phyloP scores from a whole-genome alignment of 2,888 invertebrate species.

The Drosophila borealis region DNA sequence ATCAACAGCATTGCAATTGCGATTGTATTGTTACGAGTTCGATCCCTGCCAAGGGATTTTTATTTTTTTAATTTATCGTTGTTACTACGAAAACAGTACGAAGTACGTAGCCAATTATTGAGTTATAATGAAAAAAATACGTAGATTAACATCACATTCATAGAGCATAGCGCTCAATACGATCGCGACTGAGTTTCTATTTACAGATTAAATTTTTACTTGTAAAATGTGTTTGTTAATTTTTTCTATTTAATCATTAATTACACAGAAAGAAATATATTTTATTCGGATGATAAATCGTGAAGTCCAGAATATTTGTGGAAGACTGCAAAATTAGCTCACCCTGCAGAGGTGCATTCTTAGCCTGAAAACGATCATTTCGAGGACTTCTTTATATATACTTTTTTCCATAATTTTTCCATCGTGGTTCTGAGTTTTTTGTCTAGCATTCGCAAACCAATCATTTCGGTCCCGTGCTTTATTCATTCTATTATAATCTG shows the following conservation, averaged over 20 bases:
- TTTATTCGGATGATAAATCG: slow-evolving; percentile 86
- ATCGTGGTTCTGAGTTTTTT: slow-evolving; percentile 43
- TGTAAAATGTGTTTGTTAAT: slow-evolving; percentile 56
- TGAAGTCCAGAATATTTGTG: slow-evolving; percentile 91
- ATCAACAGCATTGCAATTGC: too few relatives aligned
- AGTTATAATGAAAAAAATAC: too few relatives aligned
- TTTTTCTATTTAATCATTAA: slow-evolving; percentile 60
- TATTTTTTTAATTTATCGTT: too few relatives aligned
- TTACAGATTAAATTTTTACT: slow-evolving; percentile 17
- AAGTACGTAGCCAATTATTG: too few relatives aligned
- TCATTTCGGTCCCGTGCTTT: slow-evolving; percentile 65
- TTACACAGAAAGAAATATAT: slow-evolving; percentile 82
- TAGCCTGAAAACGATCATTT: slow-evolving; percentile 87
- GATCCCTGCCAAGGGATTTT: too few relatives aligned
- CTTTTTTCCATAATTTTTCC: slow-evolving; percentile 78
- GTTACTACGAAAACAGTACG: too few relatives aligned
- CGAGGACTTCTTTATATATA: slow-evolving; percentile 82
- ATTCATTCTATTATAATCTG: slow-evolving; percentile 70
- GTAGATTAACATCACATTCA: too few relatives aligned
- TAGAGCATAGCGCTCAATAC: too few relatives aligned
- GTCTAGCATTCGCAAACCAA: slow-evolving; percentile 54
- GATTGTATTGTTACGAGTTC: too few relatives aligned
- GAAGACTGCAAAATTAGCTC: slow-evolving; percentile 90
- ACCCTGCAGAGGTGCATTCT: slow-evolving; percentile 89
- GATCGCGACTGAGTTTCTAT: too few relatives aligned